Evolutionary conservation across 2,113 vertebrate genomes (phyloP).

Genomic region (Melanocharis versteri): DNA sequence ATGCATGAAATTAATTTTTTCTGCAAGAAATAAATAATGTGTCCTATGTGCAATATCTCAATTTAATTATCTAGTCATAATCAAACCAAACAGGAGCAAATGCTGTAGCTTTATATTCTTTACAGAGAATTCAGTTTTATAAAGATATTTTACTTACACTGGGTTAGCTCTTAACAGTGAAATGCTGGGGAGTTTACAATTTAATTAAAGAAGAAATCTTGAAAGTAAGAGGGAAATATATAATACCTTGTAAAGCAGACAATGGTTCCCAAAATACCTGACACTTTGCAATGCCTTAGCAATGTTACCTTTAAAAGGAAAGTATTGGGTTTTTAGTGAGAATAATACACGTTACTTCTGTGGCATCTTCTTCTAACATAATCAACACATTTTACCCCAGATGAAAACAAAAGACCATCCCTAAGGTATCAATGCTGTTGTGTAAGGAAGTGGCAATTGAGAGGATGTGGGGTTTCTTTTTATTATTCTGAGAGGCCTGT

Average conservation of each 20-base stretch:
- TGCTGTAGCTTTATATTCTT: background rate
- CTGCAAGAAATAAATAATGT: constrained; percentile 17
- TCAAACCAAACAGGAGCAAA: background rate
- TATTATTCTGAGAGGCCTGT: background rate
- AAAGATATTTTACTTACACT: background rate
- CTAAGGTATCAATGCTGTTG: background rate
- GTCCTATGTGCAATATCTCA: background rate
- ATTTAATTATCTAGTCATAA: constrained; percentile 19
- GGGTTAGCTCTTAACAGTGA: background rate
- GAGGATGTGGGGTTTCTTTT: fast-evolving
- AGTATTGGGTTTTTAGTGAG: background rate
- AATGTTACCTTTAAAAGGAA: background rate
- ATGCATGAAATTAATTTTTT: constrained; percentile 31
- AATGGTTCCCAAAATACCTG: background rate
- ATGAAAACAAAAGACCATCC: background rate
- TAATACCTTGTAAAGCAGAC: constrained; percentile 2
- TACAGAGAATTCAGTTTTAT: background rate
- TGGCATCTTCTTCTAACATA: background rate
- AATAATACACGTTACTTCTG: background rate
- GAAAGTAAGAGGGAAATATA: background rate
- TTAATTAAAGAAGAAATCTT: constrained; percentile 32
- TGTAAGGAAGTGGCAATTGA: background rate
- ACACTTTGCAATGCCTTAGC: background rate
- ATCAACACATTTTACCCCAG: background rate
- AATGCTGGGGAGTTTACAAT: background rate